Base-by-base conservation (phyloP, 2,797 vertebrate species). In the Cirrhinus molitorella region DNA sequence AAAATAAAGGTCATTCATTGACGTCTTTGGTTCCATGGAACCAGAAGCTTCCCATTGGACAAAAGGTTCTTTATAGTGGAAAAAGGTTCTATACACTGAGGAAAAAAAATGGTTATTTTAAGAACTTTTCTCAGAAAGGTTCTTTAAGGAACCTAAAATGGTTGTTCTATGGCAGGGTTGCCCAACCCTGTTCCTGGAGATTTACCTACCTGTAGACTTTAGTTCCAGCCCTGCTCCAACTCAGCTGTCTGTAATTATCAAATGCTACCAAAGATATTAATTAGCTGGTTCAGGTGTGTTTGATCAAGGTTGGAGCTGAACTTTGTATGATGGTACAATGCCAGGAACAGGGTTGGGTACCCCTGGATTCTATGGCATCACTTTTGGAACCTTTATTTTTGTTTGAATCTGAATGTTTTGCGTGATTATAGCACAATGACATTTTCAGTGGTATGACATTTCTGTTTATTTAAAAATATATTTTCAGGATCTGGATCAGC, bases 401-500 rank as follows among this genome's bases (percentile, higher is more conserved):
- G 2, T 49, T 3, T 70, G 37, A 25, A 45, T n/a, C 3, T 34
- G 19, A 31, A 34, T 72, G 70, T 13, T 53, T 7, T 37, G 5
- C 5, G 7, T 37, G 34, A 37, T 65, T 25, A 21, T 66, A 4
- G 8, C 1, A 25, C 21, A 16, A 28, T 34, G 1, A 13, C 16
- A 5, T 25, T 37, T 40, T 45, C 11, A n/a, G 9, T 37, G 49
- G 11, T 7, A 11, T 34, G 1, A 55, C 19, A 55, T 53, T 21
- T 73, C 25, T 51, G 2, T n/a, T 40, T 37, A 12, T 25, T 43
- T 7, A 28, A 37, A 57, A 57, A 57, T 12, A 23, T 1, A 49
- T 49, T 68, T 10, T 77, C 83, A 94, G 93, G 85, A 87, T 34
- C 66, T 81, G 19, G 71, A 73, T 19, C 86, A 82, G 61, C 40